Base-by-base conservation (phyloP, 2,888 invertebrate genomes). In the Drepana falcataria region DNA sequence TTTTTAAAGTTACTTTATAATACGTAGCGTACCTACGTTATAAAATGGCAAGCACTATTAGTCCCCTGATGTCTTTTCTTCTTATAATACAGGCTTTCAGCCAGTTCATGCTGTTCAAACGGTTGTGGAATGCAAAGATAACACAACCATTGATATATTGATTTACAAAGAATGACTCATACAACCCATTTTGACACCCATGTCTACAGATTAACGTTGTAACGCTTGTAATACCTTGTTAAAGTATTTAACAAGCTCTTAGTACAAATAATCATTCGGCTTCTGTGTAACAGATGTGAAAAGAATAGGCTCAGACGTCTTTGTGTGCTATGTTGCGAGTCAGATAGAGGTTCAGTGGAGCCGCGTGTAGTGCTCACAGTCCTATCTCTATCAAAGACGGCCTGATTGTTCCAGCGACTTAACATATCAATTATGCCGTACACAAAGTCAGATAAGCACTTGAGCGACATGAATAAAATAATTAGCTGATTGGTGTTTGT, bases 401-500 rank as follows among this genome's bases (percentile, higher is more conserved):
- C 58, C 63, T 81, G 85, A 90, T 89, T 89, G 89, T 90, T 90
- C 83, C 78, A 77, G 73, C 75, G 85, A 84, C 89, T 88, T 89
- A 86, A 88, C 87, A 85, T 88, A 90, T 89, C 90, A 88, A 91
- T 90, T 88, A 89, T 86, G 87, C 87, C 82, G 81, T 85, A 89
- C 84, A 87, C 83, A 86, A 83, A 85, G 81, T 71, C 68, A 79
- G 87, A 89, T 90, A 88, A 84, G 79, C 78, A 69, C 64, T 82
- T 84, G 89, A 89, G 81, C 85, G 90, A 91, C 89, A 81, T 87
- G 87, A 87, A 89, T 88, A 83, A 88, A 89, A 89, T 90, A 89
- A 91, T 91, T 90, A 90, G 87, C 89, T 82, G 90, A 87, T 87
- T 83, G 85, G 88, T 89, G 85, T 90, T 89, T 90, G 88, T 90